phyloP scores from a whole-genome alignment of 2,888 invertebrate genomes.

The Phortica magna region DNA sequence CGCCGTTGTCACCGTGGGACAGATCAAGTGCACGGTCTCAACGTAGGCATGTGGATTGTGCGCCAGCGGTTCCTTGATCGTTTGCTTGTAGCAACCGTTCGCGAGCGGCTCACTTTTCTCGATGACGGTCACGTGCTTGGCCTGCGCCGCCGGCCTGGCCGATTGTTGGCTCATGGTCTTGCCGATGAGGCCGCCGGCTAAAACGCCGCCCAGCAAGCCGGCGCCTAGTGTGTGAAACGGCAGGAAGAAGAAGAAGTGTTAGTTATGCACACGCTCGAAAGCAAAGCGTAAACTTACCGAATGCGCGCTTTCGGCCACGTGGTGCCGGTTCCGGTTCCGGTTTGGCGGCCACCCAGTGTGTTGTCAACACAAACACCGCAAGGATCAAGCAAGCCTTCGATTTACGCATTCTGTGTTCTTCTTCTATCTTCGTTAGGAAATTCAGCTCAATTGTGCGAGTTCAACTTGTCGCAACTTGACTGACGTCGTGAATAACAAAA shows the following conservation, averaged over 20 bases:
- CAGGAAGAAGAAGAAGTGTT: background rate
- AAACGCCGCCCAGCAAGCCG: slow-evolving; percentile 55
- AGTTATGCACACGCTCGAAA: background rate
- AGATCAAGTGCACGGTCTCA: slow-evolving; percentile 58
- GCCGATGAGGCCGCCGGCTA: slow-evolving; percentile 55
- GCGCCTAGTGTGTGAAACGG: slow-evolving; percentile 41
- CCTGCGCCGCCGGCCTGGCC: slow-evolving; percentile 41
- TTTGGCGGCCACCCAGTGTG: slow-evolving; percentile 43
- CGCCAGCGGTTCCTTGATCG: slow-evolving; percentile 53
- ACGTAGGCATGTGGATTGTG: slow-evolving; percentile 50
- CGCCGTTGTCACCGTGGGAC: slow-evolving; percentile 52
- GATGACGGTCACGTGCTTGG: slow-evolving; percentile 42
- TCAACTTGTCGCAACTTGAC: background rate
- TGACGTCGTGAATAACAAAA: background rate
- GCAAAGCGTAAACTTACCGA: slow-evolving; percentile 48
- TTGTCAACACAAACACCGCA: background rate
- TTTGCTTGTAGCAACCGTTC: slow-evolving; percentile 61
- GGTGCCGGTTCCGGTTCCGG: slow-evolving; percentile 40
- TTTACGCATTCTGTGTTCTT: background rate
- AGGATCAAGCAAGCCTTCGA: background rate
- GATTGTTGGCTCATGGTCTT: slow-evolving; percentile 47
- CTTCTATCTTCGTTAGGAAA: background rate
- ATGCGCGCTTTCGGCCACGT: slow-evolving; percentile 53
- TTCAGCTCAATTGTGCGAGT: background rate
- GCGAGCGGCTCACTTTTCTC: slow-evolving; percentile 49